Percentiles rank a stretch among this genome's conserved stretches.
Conservation (phyloP, 2,797 vertebrate species). For the Paedocypris micromegethes region DNA sequence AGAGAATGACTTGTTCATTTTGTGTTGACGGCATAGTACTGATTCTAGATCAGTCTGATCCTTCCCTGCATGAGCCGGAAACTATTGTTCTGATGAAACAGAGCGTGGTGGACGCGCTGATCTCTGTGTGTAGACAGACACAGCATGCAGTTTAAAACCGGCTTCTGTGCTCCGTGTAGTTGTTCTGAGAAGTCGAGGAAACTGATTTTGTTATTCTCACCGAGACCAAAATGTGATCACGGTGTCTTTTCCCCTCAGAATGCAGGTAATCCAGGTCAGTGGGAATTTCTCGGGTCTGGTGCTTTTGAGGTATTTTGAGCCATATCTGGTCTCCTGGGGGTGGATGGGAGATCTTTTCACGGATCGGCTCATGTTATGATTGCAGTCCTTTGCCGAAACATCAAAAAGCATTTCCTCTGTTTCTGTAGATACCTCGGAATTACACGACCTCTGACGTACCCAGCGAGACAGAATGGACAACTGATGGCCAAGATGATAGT, state of each 20-base stretch:
- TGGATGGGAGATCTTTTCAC: conserved; percentile 1
- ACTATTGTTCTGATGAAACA: no score
- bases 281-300: conserved; percentile 11
- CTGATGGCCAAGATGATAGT: conserved; percentile 80
- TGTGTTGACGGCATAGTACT: no score
- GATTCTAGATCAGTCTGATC: no score
- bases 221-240: background rate
- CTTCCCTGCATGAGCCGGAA: no score
- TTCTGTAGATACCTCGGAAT: conserved; percentile 71
- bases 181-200: no score
- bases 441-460: conserved; percentile 74
- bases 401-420: conserved; percentile 9
- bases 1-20: no score
- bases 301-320: conserved; percentile 20
- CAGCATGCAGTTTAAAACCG: no score
- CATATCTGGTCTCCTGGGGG: background rate
- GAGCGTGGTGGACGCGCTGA: no score
- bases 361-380: conserved; percentile 20
- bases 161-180: no score
- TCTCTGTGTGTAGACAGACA: no score
- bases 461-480: conserved; percentile 73
- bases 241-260: background rate
- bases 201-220: background rate
- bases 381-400: conserved; percentile 3
- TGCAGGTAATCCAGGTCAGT: conserved; percentile 15